A percentile compares a stretch with the other conserved stretches of the same genome.
phyloP scores from a whole-genome alignment of 1,140 invertebrate species.

The Tetraneura akinire region DNA sequence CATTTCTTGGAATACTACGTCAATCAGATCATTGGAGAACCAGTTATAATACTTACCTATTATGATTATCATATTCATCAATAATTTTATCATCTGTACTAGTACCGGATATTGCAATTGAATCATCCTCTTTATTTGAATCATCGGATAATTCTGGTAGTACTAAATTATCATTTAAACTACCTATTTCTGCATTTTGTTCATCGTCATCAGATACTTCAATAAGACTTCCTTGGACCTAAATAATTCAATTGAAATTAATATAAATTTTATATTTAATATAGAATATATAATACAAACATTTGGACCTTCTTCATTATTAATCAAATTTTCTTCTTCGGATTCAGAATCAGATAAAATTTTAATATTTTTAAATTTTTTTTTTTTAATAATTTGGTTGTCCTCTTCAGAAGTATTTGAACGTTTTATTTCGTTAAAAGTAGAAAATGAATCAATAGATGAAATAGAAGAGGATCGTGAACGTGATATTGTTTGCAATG shows the following conservation, averaged over 20 bases:
- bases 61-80: slow-evolving; percentile 32
- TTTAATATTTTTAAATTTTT: slow-evolving; percentile 35
- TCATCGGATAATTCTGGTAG: slow-evolving; percentile 34
- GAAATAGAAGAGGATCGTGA: slow-evolving; percentile 50
- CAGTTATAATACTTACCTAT: slow-evolving; percentile 39
- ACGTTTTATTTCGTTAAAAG: slow-evolving; percentile 51
- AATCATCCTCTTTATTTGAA: background rate
- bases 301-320: background rate
- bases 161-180: background rate
- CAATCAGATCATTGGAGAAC: no score
- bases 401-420: slow-evolving; percentile 14
- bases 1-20: no score
- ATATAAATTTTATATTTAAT: background rate
- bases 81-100: slow-evolving; percentile 52
- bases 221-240: background rate
- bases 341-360: slow-evolving; percentile 23
- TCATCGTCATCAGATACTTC: background rate
- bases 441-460: slow-evolving; percentile 23
- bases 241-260: background rate
- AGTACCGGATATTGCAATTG: slow-evolving; percentile 11
- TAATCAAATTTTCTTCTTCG: background rate
- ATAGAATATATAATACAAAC: background rate
- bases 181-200: background rate
- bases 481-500: slow-evolving; percentile 55
- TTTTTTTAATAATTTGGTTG: background rate